A percentile compares a stretch with the other conserved stretches of the same genome.
Conservation (phyloP, 2,797 vertebrate genomes). For the Caiman crocodilus region DNA sequence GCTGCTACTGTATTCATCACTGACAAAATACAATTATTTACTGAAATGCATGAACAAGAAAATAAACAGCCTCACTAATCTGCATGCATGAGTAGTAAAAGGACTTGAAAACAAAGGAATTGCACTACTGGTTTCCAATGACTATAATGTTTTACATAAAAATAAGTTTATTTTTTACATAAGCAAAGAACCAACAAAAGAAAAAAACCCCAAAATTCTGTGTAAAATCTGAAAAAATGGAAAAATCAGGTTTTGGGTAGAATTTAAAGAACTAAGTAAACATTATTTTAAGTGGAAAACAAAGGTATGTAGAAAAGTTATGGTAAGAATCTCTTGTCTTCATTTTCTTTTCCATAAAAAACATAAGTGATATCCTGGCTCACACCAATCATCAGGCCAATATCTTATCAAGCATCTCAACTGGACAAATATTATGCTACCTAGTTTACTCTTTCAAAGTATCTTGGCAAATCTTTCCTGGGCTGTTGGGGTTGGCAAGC, state of each 20-base stretch:
- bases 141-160: not conserved
- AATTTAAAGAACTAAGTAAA: conserved; percentile 16
- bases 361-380: too few species aligned
- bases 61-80: not conserved
- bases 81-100: not conserved
- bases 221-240: not conserved
- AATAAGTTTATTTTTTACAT: not conserved
- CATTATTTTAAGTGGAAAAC: conserved; percentile 28
- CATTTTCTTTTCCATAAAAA: not conserved
- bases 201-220: conserved; percentile 10
- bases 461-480: too few species aligned
- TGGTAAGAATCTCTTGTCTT: not conserved
- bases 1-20: not conserved
- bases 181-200: not conserved
- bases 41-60: conserved; percentile 9
- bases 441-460: too few species aligned
- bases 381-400: too few species aligned
- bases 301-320: not conserved
- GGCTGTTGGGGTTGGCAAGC: too few species aligned
- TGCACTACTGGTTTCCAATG: not conserved
- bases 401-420: too few species aligned
- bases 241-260: not conserved
- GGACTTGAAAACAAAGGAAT: not conserved
- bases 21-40: conserved; percentile 19
- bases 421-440: too few species aligned